Evolutionary conservation across 2,797 vertebrate genomes (phyloP).

Genomic region (Astyanax mexicanus): DNA sequence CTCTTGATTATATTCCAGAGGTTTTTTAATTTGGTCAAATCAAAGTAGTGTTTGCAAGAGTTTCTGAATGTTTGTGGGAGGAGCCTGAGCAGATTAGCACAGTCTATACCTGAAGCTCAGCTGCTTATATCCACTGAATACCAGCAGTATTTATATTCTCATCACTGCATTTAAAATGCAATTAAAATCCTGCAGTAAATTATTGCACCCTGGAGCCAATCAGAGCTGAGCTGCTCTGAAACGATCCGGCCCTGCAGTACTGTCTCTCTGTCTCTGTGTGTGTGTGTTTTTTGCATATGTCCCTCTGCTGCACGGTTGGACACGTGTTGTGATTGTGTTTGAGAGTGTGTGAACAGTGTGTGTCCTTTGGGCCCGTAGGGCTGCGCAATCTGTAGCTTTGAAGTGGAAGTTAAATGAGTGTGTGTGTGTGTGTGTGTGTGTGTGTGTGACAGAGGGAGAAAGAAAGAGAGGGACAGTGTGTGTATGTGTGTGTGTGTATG

Average conservation of each 20-base stretch:
- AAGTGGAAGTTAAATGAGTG: slow-evolving; percentile 4
- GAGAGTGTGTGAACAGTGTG: slow-evolving; percentile 14
- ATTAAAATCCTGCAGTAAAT: too few species aligned
- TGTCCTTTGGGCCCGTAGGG: slow-evolving; percentile 21
- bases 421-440: slow-evolving; percentile 12
- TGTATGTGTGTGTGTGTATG: slow-evolving; percentile 7
- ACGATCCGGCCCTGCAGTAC: neutral
- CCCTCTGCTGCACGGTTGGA: neutral
- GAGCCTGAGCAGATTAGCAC: too few species aligned
- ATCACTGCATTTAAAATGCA: too few species aligned
- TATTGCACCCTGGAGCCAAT: neutral
- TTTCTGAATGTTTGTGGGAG: too few species aligned
- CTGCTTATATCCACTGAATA: too few species aligned
- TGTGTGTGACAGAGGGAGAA: too few species aligned
- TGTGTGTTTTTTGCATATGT: slow-evolving; percentile 28
- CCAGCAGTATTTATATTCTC: too few species aligned
- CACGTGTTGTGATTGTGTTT: neutral
- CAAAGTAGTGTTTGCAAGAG: too few species aligned
- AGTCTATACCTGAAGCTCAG: too few species aligned
- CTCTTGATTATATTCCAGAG: too few species aligned
- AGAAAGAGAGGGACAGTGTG: too few species aligned
- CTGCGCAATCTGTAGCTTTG: slow-evolving; percentile 9
- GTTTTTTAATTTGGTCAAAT: too few species aligned
- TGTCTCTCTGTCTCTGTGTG: neutral
- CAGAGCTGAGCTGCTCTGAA: neutral